Percentiles rank a stretch among this genome's conserved stretches.
Evolutionary conservation across 2,797 vertebrate genomes (phyloP).

Genomic region (Centroberyx gerrardi): DNA sequence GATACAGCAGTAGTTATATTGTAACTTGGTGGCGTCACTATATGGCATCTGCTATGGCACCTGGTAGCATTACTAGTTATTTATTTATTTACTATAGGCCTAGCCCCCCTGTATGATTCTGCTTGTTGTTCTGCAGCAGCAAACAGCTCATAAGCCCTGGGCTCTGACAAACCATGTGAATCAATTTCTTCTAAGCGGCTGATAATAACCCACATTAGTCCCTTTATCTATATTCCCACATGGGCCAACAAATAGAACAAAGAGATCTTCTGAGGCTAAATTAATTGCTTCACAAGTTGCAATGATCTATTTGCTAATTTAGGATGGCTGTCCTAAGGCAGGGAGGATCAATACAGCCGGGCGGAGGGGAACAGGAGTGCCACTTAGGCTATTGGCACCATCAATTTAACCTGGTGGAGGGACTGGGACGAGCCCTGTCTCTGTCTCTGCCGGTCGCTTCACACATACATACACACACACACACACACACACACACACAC

Average conservation of each 20-base stretch:
- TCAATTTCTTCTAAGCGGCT: constrained; percentile 62
- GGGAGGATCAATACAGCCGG: constrained; percentile 66
- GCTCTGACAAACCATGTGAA: constrained; percentile 52
- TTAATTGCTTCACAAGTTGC: constrained; percentile 63
- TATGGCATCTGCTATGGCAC: not conserved
- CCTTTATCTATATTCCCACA: constrained; percentile 60
- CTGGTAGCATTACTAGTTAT: not conserved
- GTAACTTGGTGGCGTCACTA: not conserved
- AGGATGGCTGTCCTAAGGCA: constrained; percentile 40
- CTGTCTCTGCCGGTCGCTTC: constrained; percentile 17
- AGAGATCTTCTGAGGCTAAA: constrained; percentile 50
- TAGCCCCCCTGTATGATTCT: constrained; percentile 10
- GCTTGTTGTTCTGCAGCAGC: constrained; percentile 17
- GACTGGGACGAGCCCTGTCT: constrained; percentile 13
- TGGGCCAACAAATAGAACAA: constrained; percentile 41
- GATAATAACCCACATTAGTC: constrained; percentile 69
- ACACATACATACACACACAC: not conserved
- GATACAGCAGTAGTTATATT: not conserved
- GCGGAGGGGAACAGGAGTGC: constrained; percentile 37
- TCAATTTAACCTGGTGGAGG: constrained; percentile 48
- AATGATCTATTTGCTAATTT: constrained; percentile 70
- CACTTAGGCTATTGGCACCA: constrained; percentile 64
- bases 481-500: constrained; percentile 7
- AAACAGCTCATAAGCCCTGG: constrained; percentile 15
- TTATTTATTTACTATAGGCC: not conserved